These are phyloP conservation scores for Synodontis membranacea DNA, from an alignment of 2,113 vertebrate species.

Conservation along the genomic window DNA sequence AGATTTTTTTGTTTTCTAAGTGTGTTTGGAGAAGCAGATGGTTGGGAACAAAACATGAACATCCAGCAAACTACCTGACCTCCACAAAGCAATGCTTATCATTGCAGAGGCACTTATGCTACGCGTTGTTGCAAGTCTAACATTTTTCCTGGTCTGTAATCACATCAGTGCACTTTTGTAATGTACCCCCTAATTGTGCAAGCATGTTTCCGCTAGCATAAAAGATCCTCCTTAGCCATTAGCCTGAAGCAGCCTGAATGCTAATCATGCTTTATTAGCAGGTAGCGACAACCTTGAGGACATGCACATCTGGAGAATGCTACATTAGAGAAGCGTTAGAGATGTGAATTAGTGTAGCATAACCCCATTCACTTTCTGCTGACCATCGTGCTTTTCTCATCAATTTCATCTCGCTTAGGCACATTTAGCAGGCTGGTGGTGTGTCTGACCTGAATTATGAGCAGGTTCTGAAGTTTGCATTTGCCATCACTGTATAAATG, in stretches of 20 bases:
- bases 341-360: constrained; percentile 39
- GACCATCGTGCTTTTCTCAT: constrained; percentile 32
- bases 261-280: constrained; percentile 46
- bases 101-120: constrained; percentile 5
- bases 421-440: constrained; percentile 16
- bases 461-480: constrained; percentile 22
- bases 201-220: constrained; percentile 17
- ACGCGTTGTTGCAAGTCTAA: background rate
- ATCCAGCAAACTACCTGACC: background rate
- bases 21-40: background rate
- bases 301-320: constrained; percentile 50
- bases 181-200: constrained; percentile 29
- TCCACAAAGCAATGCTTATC: constrained; percentile 14
- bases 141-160: constrained; percentile 37
- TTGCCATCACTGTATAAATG: constrained; percentile 14
- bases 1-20: background rate
- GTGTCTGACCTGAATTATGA: constrained; percentile 44
- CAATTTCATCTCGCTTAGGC: constrained; percentile 37
- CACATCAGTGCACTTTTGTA: constrained; percentile 27
- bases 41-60: background rate
- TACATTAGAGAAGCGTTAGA: constrained; percentile 40
- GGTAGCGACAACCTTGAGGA: constrained; percentile 50
- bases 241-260: constrained; percentile 39
- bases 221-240: constrained; percentile 36
- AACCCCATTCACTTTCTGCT: constrained; percentile 45